Conservation (phyloP, 2,888 invertebrate species). For the Ectemnius continuus region DNA sequence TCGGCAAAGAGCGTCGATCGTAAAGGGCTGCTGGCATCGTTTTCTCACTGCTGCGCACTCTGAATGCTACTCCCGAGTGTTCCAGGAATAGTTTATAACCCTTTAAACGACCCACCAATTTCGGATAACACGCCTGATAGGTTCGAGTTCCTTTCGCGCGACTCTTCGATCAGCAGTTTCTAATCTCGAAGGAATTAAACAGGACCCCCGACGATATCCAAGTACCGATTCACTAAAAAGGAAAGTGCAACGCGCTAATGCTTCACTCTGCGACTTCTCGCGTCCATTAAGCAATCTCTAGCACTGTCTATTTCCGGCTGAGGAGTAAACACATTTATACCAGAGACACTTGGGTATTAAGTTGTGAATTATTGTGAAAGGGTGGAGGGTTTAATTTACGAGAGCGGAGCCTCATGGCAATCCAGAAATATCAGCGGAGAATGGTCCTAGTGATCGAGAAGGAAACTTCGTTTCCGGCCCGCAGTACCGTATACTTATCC, state of each 20-base stretch:
- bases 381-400: neutral
- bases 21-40: too few relatives aligned
- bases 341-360: neutral
- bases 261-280: neutral
- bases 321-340: neutral
- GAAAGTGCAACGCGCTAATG: too few relatives aligned
- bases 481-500: too few relatives aligned
- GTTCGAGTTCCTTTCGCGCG: neutral
- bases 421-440: too few relatives aligned
- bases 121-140: neutral
- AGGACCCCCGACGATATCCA: neutral
- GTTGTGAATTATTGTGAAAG: constrained; percentile 3
- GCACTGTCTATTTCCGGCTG: neutral
- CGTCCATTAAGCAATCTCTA: constrained; percentile 2
- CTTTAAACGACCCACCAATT: constrained; percentile 3
- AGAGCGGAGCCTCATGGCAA: neutral
- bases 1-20: too few relatives aligned
- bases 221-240: neutral
- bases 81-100: constrained; percentile 5
- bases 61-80: neutral
- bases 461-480: too few relatives aligned
- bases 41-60: neutral
- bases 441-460: too few relatives aligned
- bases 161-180: neutral
- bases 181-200: neutral